Percentiles rank a stretch among this genome's conserved stretches.
Evolutionary conservation across 2,797 vertebrate genomes (phyloP).

Genomic region (Brachyalestes nurse): DNA sequence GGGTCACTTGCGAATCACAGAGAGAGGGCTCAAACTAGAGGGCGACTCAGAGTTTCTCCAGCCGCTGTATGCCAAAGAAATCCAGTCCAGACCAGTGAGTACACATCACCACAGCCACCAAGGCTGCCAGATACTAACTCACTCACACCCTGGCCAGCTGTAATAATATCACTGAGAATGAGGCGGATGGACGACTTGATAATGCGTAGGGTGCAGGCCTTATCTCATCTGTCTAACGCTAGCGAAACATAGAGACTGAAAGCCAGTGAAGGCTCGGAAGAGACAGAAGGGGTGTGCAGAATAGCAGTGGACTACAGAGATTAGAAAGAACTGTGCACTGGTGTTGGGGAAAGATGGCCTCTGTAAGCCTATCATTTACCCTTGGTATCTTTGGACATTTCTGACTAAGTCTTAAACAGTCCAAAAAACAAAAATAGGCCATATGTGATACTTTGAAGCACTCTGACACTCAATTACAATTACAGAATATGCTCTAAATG

Average conservation of each 20-base stretch:
- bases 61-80: conserved; percentile 99
- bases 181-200: conserved; percentile 65
- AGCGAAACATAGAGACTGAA: conserved; percentile 43
- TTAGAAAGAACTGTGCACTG: conserved; percentile 25
- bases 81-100: conserved; percentile 95
- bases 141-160: conserved; percentile 34
- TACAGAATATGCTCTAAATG: background rate
- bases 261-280: conserved; percentile 16
- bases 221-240: conserved; percentile 63
- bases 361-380: background rate
- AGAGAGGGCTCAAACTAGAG: conserved; percentile 95
- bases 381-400: conserved; percentile 1
- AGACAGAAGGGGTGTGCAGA: conserved; percentile 49
- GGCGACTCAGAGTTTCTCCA: conserved; percentile 97
- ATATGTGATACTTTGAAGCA: background rate
- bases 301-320: conserved; percentile 52
- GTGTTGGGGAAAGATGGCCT: conserved; percentile 26
- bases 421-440: background rate
- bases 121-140: conserved; percentile 39
- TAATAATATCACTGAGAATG: conserved; percentile 60
- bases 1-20: conserved; percentile 97
- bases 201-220: conserved; percentile 58
- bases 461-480: background rate
- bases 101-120: conserved; percentile 43
- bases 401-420: no score